These are phyloP conservation scores for Circaetus cinerascens DNA, from an alignment of 2,113 vertebrate genomes.

Conservation along the genomic window DNA sequence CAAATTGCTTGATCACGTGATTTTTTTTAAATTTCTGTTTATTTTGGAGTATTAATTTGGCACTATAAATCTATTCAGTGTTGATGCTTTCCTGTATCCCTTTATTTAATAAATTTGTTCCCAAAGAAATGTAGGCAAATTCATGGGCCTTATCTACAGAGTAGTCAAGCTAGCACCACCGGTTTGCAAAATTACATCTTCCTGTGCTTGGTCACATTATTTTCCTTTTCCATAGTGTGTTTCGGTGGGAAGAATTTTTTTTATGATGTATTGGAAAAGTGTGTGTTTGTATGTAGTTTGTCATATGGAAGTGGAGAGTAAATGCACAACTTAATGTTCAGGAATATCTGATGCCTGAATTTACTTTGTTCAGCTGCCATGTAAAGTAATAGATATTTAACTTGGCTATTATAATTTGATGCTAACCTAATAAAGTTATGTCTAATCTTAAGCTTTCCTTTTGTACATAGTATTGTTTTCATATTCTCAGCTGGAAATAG, in stretches of 20 bases:
- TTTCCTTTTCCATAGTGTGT: not conserved
- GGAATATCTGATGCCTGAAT: not conserved
- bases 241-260: constrained; percentile 7
- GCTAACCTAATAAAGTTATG: not conserved
- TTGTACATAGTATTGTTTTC: not conserved
- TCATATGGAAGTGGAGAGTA: not conserved
- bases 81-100: not conserved
- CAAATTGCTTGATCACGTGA: not conserved
- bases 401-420: not conserved
- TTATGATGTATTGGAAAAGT: not conserved
- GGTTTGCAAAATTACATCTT: constrained; percentile 22
- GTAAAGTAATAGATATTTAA: not conserved
- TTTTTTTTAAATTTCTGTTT: not conserved
- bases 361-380: not conserved
- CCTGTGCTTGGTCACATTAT: not conserved
- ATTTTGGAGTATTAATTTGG: not conserved
- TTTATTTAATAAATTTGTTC: not conserved
- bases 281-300: not conserved
- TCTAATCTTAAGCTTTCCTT: not conserved
- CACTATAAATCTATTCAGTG: not conserved
- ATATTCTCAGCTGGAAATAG: not conserved
- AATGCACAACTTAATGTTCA: not conserved
- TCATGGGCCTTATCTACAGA: not conserved
- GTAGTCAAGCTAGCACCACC: not conserved
- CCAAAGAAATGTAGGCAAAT: not conserved